Base-by-base conservation (phyloP, 1,140 invertebrate species). In the Drosophila mojavensis region DNA sequence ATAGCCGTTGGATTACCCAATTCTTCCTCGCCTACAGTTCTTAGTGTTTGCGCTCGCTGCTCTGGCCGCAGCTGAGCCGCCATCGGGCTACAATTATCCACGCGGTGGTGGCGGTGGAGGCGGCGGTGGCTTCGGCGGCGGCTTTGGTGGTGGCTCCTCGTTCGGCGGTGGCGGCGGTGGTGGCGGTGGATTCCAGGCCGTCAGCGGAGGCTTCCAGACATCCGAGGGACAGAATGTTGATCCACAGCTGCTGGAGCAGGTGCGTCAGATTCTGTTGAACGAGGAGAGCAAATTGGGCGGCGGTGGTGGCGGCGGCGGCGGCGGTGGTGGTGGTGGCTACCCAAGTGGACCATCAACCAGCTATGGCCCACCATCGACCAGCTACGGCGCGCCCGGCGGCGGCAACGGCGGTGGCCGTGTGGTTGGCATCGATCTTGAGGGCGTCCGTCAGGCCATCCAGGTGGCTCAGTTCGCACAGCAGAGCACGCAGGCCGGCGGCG, bases 161-260 rank as follows among this genome's bases (percentile, higher is more conserved):
- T 81, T 81, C 48, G 93, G 93, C 54, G 92, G 93, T 56, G 92
- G 93, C 20, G 81, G 81, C 70, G 93, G 93, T 3, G 94, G 94
- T 43, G 95, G 96, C 13, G 96, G 96, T 47, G 95, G 95, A 58
- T 97, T 96, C 93, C 94, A 94, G 68, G 94, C 95, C 47, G 96
- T 96, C 1, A 95, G 95, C 17, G 93, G 94, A 51, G 96, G 96
- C 59, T 94, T 95, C 89, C 95, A 96, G 77, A 95, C 95, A 58
- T 95, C 94, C 72, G 96, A 97, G 90, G 96, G 96, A 53, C 95
- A 95, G 79, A 94, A 95, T 92, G 96, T 97, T 51, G 96, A 97
- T 92, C 94, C 94, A 45, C 94, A 95, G 68, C 94, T 97, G 60
- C 93, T 97, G 58, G 96, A 97, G 89, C 96, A 97, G 91, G 95